phyloP scores from a whole-genome alignment of 2,888 invertebrate species.

The Willowsia nigromaculata region DNA sequence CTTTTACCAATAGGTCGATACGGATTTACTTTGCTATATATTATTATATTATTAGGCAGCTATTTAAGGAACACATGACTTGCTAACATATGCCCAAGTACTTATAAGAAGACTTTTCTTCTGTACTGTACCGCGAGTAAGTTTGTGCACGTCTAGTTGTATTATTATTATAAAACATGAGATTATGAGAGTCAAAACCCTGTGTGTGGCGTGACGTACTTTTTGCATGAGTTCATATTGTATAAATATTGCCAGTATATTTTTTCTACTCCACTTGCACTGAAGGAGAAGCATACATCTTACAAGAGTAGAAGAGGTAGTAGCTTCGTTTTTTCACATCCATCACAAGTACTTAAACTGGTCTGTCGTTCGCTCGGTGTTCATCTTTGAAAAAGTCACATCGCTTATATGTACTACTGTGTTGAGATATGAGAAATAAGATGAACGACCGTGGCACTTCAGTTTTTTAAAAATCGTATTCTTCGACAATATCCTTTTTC shows the following conservation, averaged over 20 bases:
- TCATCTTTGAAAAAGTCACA: conserved; percentile 33
- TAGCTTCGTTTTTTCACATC: conserved; percentile 1
- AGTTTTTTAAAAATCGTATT: conserved; percentile 43
- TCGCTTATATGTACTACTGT: neutral
- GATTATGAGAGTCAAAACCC: neutral
- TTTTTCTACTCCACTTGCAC: neutral
- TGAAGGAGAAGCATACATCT: conserved; percentile 17
- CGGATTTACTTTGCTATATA: too few species aligned
- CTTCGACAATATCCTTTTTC: conserved; percentile 47
- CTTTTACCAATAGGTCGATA: neutral
- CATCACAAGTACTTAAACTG: neutral
- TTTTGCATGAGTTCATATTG: neutral
- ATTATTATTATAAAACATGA: neutral
- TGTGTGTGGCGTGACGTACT: conserved; percentile 7
- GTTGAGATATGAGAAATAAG: conserved; percentile 31
- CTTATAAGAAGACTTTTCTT: neutral
- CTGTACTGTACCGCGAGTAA: neutral
- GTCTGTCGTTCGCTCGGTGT: neutral
- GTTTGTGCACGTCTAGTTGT: neutral
- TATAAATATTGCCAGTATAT: neutral
- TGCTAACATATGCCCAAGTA: neutral
- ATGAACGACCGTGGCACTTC: conserved; percentile 24
- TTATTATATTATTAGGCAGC: neutral
- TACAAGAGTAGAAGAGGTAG: neutral
- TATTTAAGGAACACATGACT: neutral